These are phyloP conservation scores for Harpagoxenus sublaevis DNA, from an alignment of 2,888 invertebrate species.

Conservation along the genomic window DNA sequence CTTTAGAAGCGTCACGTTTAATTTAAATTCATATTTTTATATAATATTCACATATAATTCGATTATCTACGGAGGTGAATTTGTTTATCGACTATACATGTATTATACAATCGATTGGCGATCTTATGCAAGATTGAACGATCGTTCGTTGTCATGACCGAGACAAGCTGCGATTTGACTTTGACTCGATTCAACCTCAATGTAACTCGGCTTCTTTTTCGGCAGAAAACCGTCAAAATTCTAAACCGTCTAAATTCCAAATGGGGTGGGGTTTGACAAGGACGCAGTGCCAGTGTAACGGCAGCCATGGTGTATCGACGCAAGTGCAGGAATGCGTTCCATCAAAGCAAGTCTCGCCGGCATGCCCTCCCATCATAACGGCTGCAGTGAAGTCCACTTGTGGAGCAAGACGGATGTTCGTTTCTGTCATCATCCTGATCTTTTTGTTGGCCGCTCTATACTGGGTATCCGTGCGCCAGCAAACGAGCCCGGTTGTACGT, in stretches of 20 bases:
- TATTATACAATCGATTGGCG: not conserved
- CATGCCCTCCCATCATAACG: conserved; percentile 61
- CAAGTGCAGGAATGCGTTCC: conserved; percentile 25
- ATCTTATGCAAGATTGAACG: not conserved
- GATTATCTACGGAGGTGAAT: not conserved
- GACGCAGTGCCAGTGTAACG: conserved; percentile 60
- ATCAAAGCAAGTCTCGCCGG: conserved; percentile 36
- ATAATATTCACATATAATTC: not conserved
- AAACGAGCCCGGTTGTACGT: not conserved
- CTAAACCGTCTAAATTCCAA: conserved; percentile 55
- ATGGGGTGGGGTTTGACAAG: conserved; percentile 60
- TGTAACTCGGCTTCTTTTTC: conserved; percentile 27
- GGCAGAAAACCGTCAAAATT: conserved; percentile 61
- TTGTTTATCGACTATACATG: not conserved
- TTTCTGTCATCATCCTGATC: conserved; percentile 55
- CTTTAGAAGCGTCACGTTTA: not conserved
- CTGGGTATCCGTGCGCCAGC: conserved; percentile 27
- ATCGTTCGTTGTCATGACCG: conserved; percentile 16
- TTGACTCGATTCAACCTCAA: not conserved
- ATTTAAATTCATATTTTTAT: not conserved
- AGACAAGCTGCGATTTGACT: not conserved
- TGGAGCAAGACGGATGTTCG: conserved; percentile 54
- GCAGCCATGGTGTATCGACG: not conserved
- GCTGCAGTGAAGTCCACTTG: conserved; percentile 55
- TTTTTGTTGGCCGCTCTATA: conserved; percentile 56